Evolutionary conservation across 2,113 vertebrate genomes (phyloP), one percentile per base, ranked within the genome.

Genomic region (Tetrao urogallus): DNA sequence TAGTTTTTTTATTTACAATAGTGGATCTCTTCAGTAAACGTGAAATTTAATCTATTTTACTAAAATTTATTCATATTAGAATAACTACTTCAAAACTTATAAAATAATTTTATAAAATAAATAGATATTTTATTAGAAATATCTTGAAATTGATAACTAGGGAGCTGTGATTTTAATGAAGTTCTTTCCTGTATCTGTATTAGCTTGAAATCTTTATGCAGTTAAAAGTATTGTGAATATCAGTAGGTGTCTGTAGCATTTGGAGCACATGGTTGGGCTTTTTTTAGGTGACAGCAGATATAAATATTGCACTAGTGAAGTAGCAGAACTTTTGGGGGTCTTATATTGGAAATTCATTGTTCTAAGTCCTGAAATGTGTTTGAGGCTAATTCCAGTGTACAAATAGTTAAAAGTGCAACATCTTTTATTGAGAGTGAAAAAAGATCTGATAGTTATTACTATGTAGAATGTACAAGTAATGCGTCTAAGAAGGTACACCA

Each of bases 261-360:
- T 73, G 11, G 21, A 42, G 8, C 38, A 58, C 12, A 13, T 18
- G 50, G 3, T 6, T 42, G 36, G 47, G 45, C 2, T 69, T 34
- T 69, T 7, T 42, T 83, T 69, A 42, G 21, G 11, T 47, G 21
- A 43, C 1, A 3, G 14, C 5, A 19, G 22, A 9, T 38, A 34
- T 7, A 80, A 80, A 71, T 64, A 74, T 8, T 88, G 19, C 15
- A 40, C 11, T 72, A 24, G 7, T 27, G 6, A 19, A 78, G 17
- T 3, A 34, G 4, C 13, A 74, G 48, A 78, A 2, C 0, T 1
- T 78, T 80, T 47, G 2, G 12, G 6, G 16, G 5, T 2, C 6
- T 77, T 90, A 75, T 45, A 38, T 24, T 48, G 22, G 6, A 74
- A 75, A 88, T 69, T 30, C 0, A 0, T 6, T 81, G 12, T 72